Conservation (phyloP, 2,888 invertebrate genomes). For the Halictus ligatus region DNA sequence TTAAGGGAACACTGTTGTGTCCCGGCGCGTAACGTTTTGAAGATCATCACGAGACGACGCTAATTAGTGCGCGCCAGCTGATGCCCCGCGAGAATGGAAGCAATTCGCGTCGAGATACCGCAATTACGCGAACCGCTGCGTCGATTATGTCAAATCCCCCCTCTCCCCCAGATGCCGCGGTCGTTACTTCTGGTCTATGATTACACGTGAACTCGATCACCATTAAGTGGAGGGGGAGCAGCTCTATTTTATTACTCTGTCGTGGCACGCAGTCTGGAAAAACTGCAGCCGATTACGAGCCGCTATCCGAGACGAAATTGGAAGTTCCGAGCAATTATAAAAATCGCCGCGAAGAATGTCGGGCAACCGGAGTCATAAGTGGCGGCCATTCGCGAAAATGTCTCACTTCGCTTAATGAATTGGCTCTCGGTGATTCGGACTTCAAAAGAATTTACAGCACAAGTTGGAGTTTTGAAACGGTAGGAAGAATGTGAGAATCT, state of each 20-base stretch:
- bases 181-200: slow-evolving; percentile 16
- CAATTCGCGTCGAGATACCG: slow-evolving; percentile 36
- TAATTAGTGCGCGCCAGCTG: slow-evolving; percentile 64
- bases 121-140: slow-evolving; percentile 41
- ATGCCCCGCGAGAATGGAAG: slow-evolving; percentile 25
- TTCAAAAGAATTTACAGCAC: background rate
- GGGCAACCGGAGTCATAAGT: background rate
- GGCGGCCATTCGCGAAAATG: background rate
- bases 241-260: background rate
- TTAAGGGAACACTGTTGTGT: slow-evolving; percentile 8
- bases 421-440: background rate
- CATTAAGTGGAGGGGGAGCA: background rate
- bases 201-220: background rate
- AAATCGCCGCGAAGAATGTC: background rate
- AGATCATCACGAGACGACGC: slow-evolving; percentile 71
- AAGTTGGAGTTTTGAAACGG: background rate
- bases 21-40: slow-evolving; percentile 62
- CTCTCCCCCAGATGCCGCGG: slow-evolving; percentile 24
- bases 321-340: background rate
- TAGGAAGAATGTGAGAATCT: no score
- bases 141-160: slow-evolving; percentile 38
- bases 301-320: background rate
- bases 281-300: background rate
- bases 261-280: background rate
- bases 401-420: background rate